A percentile compares a stretch with the other conserved stretches of the same genome.
Evolutionary conservation across 2,797 vertebrate genomes (phyloP).

Genomic region (Pangasius larnaudii): DNA sequence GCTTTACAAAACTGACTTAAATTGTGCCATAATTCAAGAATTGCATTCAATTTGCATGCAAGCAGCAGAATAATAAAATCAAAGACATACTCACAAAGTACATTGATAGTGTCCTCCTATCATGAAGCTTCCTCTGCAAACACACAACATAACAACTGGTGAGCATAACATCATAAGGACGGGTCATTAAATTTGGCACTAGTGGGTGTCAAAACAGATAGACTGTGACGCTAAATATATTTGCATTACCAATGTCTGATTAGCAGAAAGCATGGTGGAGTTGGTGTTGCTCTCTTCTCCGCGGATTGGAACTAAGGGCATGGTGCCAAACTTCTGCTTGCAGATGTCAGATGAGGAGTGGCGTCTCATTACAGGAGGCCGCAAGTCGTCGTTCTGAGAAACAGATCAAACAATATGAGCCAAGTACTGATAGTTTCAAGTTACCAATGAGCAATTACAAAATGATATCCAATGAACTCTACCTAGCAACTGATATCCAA

Average conservation of each 20-base stretch:
- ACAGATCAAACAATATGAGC: not conserved
- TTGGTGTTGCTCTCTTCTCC: conserved; percentile 93
- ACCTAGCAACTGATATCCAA: conserved; percentile 21
- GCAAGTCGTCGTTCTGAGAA: conserved; percentile 83
- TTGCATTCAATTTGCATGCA: not conserved
- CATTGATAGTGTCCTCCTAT: conserved; percentile 94
- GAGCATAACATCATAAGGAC: not conserved
- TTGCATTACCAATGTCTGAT: conserved; percentile 88
- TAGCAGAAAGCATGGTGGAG: conserved; percentile 89
- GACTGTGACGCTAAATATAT: not conserved
- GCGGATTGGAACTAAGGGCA: conserved; percentile 91
- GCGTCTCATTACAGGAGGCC: conserved; percentile 84
- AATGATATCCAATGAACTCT: conserved; percentile 21
- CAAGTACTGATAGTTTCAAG: conserved; percentile 1
- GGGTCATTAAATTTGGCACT: not conserved
- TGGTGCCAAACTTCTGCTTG: conserved; percentile 96
- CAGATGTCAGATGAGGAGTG: conserved; percentile 90
- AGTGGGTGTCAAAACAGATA: conserved; percentile 24
- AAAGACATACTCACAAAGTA: conserved; percentile 91
- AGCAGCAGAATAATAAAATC: conserved; percentile 28
- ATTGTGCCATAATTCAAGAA: not conserved
- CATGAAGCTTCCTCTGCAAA: conserved; percentile 88
- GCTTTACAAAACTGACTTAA: not conserved
- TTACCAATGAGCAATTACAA: not conserved
- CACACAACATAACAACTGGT: conserved; percentile 48